phyloP scores from a whole-genome alignment of 2,797 vertebrate species.

The Sebastes jordani region DNA sequence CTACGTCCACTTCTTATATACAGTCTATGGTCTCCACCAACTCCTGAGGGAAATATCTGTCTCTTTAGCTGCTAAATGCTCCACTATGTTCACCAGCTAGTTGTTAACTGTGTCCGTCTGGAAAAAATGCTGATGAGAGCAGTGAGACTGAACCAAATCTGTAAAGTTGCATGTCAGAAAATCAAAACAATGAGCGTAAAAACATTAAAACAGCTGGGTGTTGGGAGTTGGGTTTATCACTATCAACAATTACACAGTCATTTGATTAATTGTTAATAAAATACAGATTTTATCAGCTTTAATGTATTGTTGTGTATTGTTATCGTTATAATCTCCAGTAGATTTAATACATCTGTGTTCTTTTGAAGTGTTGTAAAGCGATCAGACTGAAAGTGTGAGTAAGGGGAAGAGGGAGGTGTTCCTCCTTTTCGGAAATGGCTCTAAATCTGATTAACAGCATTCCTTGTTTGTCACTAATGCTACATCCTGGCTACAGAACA shows the following conservation, averaged over 20 bases:
- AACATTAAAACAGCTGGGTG: not conserved
- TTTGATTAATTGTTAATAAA: not conserved
- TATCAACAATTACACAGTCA: not conserved
- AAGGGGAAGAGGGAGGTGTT: not conserved
- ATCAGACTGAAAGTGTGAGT: slow-evolving; percentile 47
- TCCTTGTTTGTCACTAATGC: slow-evolving; percentile 78
- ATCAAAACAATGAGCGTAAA: not conserved
- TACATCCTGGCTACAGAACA: slow-evolving; percentile 75
- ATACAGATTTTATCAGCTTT: not conserved
- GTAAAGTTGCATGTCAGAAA: not conserved
- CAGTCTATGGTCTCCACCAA: not conserved
- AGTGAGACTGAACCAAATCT: not conserved
- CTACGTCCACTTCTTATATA: not conserved
- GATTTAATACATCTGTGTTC: slow-evolving; percentile 8
- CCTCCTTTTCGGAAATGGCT: slow-evolving; percentile 63
- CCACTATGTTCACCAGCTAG: not conserved
- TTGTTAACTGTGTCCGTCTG: not conserved
- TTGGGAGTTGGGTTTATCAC: not conserved
- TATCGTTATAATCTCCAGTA: not conserved
- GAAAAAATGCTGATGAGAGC: not conserved
- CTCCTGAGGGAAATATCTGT: not conserved
- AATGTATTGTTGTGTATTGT: not conserved
- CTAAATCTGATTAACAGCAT: slow-evolving; percentile 78
- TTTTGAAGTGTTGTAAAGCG: slow-evolving; percentile 58
- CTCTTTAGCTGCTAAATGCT: not conserved